Percentiles rank a stretch among this genome's conserved stretches.
Conservation (phyloP, 2,797 vertebrate species). For the Syngnathus rostellatus region DNA sequence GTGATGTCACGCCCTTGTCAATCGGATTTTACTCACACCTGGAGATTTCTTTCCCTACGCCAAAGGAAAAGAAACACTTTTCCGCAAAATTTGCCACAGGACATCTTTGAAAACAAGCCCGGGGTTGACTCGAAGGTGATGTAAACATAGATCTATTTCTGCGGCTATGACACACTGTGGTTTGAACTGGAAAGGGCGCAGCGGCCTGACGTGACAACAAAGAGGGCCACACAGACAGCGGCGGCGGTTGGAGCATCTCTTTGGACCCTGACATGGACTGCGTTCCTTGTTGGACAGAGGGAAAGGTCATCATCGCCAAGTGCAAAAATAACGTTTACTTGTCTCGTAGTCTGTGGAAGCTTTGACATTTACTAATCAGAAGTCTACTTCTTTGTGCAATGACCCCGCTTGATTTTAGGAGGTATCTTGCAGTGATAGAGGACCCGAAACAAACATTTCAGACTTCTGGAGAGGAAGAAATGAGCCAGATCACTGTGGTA, state of each 20-base stretch:
- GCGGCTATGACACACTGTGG: constrained; percentile 67
- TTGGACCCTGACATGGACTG: constrained; percentile 43
- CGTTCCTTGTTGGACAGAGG: constrained; percentile 17
- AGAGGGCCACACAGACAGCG: constrained; percentile 69
- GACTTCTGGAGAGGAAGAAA: constrained; percentile 37
- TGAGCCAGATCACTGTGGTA: constrained; percentile 59
- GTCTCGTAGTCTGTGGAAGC: constrained; percentile 2
- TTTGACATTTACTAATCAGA: constrained; percentile 7
- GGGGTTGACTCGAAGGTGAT: constrained; percentile 61
- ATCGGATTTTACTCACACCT: constrained; percentile 44
- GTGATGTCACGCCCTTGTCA: constrained; percentile 16
- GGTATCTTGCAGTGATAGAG: constrained; percentile 6
- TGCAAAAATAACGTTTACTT: constrained; percentile 21
- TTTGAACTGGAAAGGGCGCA: constrained; percentile 65
- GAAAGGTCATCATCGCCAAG: constrained; percentile 18
- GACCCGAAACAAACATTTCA: constrained; percentile 30
- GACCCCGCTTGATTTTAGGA: background rate
- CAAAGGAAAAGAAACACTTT: constrained; percentile 53
- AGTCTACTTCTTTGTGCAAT: background rate
- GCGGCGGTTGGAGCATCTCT: constrained; percentile 54
- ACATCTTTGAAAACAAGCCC: constrained; percentile 70
- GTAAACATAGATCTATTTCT: constrained; percentile 71
- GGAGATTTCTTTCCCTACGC: constrained; percentile 50
- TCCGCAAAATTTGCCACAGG: constrained; percentile 56
- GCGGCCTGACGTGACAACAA: constrained; percentile 64